These are phyloP conservation scores for Catalaphyllia jardinei DNA, from an alignment of 64 coral and sea anemone genomes.

Conservation along the genomic window DNA sequence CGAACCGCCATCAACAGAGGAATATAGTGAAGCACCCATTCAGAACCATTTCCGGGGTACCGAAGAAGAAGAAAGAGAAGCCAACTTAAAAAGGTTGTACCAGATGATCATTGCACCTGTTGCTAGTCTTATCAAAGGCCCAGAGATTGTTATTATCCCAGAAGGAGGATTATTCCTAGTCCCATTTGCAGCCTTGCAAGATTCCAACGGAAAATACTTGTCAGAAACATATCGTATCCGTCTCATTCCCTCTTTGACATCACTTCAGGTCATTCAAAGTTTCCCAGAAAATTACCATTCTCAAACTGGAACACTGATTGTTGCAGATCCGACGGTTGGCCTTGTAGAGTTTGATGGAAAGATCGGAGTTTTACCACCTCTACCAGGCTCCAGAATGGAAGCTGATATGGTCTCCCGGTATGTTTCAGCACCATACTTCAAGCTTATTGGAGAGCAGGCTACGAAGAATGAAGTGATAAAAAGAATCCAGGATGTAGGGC, in stretches of 20 bases:
- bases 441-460: constrained; percentile 11
- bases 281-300: constrained; percentile 13
- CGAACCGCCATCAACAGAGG: constrained; percentile 4
- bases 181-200: constrained; percentile 49
- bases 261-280: constrained; percentile 35
- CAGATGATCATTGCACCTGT: constrained; percentile 15
- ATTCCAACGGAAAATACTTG: constrained; percentile 41
- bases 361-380: neutral
- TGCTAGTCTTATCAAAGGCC: neutral
- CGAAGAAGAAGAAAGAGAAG: constrained; percentile 10
- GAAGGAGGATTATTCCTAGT: constrained; percentile 42
- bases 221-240: constrained; percentile 27
- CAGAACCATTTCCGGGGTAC: constrained; percentile 8
- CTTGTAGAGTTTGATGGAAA: constrained; percentile 39
- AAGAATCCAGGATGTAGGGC: constrained; percentile 30
- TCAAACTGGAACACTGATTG: constrained; percentile 34
- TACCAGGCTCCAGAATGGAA: constrained; percentile 7
- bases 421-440: neutral
- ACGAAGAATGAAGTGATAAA: constrained; percentile 31
- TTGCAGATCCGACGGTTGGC: constrained; percentile 37
- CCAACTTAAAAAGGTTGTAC: constrained; percentile 18
- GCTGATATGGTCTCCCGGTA: constrained; percentile 6
- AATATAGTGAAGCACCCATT: neutral
- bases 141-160: constrained; percentile 45
- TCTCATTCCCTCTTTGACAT: constrained; percentile 39